phyloP scores from a whole-genome alignment of 2,888 invertebrate genomes.

The Athetis lepigone region DNA sequence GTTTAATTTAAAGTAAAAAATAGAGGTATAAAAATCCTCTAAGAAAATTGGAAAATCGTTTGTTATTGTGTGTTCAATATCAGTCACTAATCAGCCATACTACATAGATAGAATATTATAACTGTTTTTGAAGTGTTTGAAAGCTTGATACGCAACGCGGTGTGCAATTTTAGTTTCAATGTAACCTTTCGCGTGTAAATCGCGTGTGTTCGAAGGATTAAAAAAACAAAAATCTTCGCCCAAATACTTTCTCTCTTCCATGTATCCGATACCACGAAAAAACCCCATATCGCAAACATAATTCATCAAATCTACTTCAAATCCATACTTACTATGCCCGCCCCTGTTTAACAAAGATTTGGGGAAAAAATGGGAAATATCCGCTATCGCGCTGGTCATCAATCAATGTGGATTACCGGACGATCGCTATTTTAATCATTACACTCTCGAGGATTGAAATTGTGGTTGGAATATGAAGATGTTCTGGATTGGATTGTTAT shows the following conservation, averaged over 20 bases:
- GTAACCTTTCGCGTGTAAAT: too few relatives aligned
- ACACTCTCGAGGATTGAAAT: conserved; percentile 71
- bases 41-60: too few relatives aligned
- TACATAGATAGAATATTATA: too few relatives aligned
- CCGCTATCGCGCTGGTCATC: conserved; percentile 80
- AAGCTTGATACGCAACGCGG: too few relatives aligned
- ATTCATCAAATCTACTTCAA: conserved; percentile 59
- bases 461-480: conserved; percentile 35
- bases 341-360: conserved; percentile 71
- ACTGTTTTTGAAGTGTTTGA: too few relatives aligned
- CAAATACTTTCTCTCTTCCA: not conserved
- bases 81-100: too few relatives aligned
- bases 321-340: conserved; percentile 63
- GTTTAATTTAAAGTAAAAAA: too few relatives aligned
- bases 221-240: too few relatives aligned
- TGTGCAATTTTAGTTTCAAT: too few relatives aligned
- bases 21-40: too few relatives aligned
- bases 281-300: conserved; percentile 55
- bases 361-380: conserved; percentile 79
- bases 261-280: conserved; percentile 40
- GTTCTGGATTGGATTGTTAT: conserved; percentile 7
- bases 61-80: too few relatives aligned
- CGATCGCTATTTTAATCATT: conserved; percentile 82
- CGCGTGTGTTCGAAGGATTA: too few relatives aligned
- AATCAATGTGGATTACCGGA: conserved; percentile 83